These are phyloP conservation scores for Psittacula cyanocephala DNA, from an alignment of 2,113 vertebrate species.

Conservation along the genomic window DNA sequence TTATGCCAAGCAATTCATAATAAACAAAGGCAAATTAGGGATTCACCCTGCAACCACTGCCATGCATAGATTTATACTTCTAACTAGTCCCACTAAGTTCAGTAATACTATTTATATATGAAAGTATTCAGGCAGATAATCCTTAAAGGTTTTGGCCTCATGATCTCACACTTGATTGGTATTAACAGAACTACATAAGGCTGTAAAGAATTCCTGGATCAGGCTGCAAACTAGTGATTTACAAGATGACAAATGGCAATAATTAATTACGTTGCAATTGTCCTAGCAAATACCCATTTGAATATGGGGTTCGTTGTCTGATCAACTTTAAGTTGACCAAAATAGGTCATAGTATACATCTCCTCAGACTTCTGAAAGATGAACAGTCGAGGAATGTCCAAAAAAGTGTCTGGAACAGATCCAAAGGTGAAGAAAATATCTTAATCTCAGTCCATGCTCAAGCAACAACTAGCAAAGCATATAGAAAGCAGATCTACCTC, in stretches of 20 bases:
- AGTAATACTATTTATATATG: neutral
- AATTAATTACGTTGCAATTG: conserved; percentile 20
- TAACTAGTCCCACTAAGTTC: neutral
- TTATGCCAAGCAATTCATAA: neutral
- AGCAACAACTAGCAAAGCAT: neutral
- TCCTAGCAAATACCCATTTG: neutral
- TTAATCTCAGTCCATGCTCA: neutral
- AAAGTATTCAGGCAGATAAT: neutral
- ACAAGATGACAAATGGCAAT: conserved; percentile 23
- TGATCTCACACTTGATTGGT: neutral
- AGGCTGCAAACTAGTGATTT: neutral
- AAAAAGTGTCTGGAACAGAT: conserved; percentile 26
- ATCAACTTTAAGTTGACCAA: conserved; percentile 29
- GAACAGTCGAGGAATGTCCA: neutral
- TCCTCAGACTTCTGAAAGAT: neutral
- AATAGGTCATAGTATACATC: conserved; percentile 24
- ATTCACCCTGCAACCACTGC: neutral
- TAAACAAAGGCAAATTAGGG: neutral
- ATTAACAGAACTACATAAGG: neutral
- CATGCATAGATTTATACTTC: neutral
- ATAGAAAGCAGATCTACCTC: conserved; percentile 20
- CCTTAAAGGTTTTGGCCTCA: neutral
- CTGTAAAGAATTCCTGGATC: neutral
- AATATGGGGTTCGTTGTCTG: neutral
- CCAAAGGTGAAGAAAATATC: conserved; percentile 21